Conservation (phyloP, 92 coral and sea anemone genomes). For the Chrysogorgia sp. region DNA sequence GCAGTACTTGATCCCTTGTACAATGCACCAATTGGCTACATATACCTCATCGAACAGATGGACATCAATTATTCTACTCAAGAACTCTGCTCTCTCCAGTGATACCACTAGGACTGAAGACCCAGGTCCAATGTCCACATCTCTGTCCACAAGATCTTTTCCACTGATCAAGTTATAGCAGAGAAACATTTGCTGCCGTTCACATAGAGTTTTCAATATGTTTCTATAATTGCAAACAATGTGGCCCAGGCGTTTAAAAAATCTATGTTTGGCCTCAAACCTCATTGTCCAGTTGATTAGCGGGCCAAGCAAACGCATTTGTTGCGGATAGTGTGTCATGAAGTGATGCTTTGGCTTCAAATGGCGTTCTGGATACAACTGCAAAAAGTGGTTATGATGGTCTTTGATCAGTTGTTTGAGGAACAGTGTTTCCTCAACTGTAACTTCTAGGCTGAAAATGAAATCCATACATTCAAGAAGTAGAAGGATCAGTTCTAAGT, state of each 20-base stretch:
- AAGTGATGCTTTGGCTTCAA: slow-evolving; percentile 31
- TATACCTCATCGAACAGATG: too few species aligned
- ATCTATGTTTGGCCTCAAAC: too few species aligned
- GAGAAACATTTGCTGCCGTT: neutral
- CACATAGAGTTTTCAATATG: neutral
- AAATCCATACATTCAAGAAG: slow-evolving; percentile 24
- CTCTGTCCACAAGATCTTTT: neutral
- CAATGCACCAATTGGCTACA: too few species aligned
- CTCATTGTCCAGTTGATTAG: too few species aligned
- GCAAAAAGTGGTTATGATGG: slow-evolving; percentile 22
- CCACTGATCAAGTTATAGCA: neutral
- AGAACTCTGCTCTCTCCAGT: neutral
- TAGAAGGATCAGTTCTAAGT: slow-evolving; percentile 7
- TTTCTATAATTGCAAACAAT: neutral
- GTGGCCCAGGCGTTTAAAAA: neutral
- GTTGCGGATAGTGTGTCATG: slow-evolving; percentile 28
- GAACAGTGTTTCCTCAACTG: slow-evolving; percentile 3
- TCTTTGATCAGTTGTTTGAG: slow-evolving; percentile 19
- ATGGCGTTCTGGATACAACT: slow-evolving; percentile 8
- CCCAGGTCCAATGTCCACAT: neutral
- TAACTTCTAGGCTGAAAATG: neutral
- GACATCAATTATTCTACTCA: too few species aligned
- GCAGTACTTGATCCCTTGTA: neutral
- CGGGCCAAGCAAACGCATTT: too few species aligned
- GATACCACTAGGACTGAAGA: neutral